Evolutionary conservation across 2,113 vertebrate species (phyloP), one percentile per base, ranked within the genome.

Genomic region (Apodemus speciosus): DNA sequence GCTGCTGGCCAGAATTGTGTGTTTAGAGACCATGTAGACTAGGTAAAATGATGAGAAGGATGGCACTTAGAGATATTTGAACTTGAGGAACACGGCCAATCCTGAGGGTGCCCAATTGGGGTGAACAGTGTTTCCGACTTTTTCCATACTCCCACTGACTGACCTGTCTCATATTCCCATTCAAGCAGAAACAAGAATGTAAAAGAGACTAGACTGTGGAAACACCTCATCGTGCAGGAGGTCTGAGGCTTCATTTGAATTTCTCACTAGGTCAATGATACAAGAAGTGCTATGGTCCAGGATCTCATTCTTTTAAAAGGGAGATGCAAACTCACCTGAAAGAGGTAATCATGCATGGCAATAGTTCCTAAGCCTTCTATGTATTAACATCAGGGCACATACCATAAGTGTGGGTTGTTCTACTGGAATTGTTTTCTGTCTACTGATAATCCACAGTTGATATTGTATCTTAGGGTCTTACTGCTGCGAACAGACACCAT

Each of bases 181-280:
- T 9, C 4, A 73, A 89, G 23, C 23, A 92, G 60, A 92, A 94
- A 77, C 71, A 76, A 53, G 30, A 43, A 38, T 88, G 58, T 40
- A 62, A 69, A 51, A 64, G 15, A 51, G 27, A 84, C 51, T 49
- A 89, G 43, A 62, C 32, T 71, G 11, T 51, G 32, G 72, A 86
- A 93, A 85, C 20, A 38, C 21, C 30, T 93, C 23, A 30, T 72
- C n/a, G 79, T 92, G 69, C 40, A 21, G 75, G 72, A 93, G 71
- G 90, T 58, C 49, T 49, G 85, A 95, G n/a, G 43, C 32, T 60
- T 96, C 51, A 32, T 88, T 88, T 53, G 23, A 94, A 75, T 90
- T 75, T 92, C 51, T 56, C 25, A 38, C 4, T 38, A 62, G 43
- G 32, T 92, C 62, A 40, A 2, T 77, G 62, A 85, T 88, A 64